A percentile compares a stretch with the other conserved stretches of the same genome.
Conservation (phyloP, 64 coral and sea anemone species). For the Porites lutea region DNA sequence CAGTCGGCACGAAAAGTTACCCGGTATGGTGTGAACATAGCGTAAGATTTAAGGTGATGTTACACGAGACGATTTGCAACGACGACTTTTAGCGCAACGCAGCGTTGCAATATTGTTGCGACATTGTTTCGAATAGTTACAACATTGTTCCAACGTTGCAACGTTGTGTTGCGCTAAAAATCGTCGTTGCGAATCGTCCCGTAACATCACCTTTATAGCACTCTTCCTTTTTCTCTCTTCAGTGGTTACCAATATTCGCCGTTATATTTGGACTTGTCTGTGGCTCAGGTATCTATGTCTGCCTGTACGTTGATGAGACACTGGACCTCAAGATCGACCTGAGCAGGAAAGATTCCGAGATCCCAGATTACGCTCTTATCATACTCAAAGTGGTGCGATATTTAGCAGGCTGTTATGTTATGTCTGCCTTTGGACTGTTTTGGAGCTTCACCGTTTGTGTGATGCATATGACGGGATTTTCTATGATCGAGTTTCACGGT, state of each 20-base stretch:
- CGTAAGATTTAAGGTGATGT: no score
- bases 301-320: constrained; percentile 60
- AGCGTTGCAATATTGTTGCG: no score
- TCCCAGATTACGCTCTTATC: constrained; percentile 12
- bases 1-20: no score
- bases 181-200: no score
- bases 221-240: constrained; percentile 4
- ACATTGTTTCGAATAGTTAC: no score
- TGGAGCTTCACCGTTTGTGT: constrained; percentile 80
- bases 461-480: constrained; percentile 79
- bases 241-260: constrained; percentile 59
- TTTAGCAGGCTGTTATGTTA: constrained; percentile 66
- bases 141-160: no score
- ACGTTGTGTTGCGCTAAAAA: no score
- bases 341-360: constrained; percentile 10
- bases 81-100: no score
- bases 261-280: constrained; percentile 60
- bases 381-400: constrained; percentile 66
- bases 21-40: no score
- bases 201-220: not conserved
- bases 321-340: constrained; percentile 65
- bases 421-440: constrained; percentile 73
- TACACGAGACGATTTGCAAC: no score
- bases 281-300: constrained; percentile 45
- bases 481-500: constrained; percentile 92